phyloP scores from a whole-genome alignment of 2,797 vertebrate species.

The Pseudomugil gertrudae region DNA sequence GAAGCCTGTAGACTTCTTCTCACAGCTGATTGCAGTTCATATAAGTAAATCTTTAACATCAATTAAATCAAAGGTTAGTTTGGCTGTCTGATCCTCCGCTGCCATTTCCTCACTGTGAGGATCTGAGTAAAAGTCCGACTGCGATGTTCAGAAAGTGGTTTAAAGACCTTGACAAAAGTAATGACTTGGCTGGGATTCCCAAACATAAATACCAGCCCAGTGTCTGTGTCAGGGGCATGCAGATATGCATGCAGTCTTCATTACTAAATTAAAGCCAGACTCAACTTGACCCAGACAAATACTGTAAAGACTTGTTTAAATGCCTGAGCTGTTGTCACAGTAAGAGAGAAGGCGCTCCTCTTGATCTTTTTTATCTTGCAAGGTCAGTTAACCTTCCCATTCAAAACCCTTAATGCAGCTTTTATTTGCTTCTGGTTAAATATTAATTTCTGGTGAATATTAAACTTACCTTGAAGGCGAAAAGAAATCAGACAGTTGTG shows the following conservation, averaged over 20 bases:
- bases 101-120: slow-evolving; percentile 45
- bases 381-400: slow-evolving; percentile 10
- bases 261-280: slow-evolving; percentile 36
- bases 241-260: slow-evolving; percentile 34
- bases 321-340: slow-evolving; percentile 15
- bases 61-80: slow-evolving; percentile 33
- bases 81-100: slow-evolving; percentile 36
- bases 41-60: slow-evolving; percentile 36
- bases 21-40: slow-evolving; percentile 21
- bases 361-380: slow-evolving; percentile 5
- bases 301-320: slow-evolving; percentile 9
- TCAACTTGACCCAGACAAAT: slow-evolving; percentile 13
- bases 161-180: slow-evolving; percentile 60
- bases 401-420: slow-evolving; percentile 5
- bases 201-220: slow-evolving; percentile 48
- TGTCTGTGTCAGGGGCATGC: slow-evolving; percentile 40
- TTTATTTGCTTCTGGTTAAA: slow-evolving; percentile 12
- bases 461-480: slow-evolving; percentile 72
- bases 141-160: slow-evolving; percentile 34
- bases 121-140: slow-evolving; percentile 22
- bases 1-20: slow-evolving; percentile 23
- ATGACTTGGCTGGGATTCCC: slow-evolving; percentile 49
- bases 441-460: slow-evolving; percentile 18
- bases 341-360: background rate
- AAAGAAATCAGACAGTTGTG: slow-evolving; percentile 41